Evolutionary conservation across 2,113 vertebrate species (phyloP).

Genomic region (Siniperca chuatsi): DNA sequence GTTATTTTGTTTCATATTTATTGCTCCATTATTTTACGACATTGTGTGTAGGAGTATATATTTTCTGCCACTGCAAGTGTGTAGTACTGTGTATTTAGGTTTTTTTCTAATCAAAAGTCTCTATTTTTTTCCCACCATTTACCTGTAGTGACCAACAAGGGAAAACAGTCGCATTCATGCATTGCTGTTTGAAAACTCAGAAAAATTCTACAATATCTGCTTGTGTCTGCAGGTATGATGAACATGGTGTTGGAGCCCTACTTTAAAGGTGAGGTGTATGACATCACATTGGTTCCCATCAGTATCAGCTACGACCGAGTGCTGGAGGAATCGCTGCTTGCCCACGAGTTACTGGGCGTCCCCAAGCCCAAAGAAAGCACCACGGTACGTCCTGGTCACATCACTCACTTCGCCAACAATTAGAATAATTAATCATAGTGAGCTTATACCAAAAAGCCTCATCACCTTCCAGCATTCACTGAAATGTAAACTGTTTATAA

Average conservation of each 20-base stretch:
- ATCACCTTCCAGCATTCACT: neutral
- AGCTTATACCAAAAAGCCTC: neutral
- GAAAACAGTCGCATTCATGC: neutral
- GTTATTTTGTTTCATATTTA: neutral
- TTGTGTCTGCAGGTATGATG: conserved; percentile 89
- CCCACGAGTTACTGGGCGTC: conserved; percentile 92
- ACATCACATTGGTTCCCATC: conserved; percentile 93
- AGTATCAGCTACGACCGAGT: conserved; percentile 97
- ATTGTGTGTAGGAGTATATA: neutral
- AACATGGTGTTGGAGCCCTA: conserved; percentile 96
- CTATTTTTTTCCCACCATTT: neutral
- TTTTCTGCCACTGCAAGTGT: neutral
- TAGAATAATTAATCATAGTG: no score
- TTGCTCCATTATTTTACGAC: neutral
- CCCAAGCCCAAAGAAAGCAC: conserved; percentile 96
- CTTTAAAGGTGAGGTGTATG: conserved; percentile 95
- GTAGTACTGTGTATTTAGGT: neutral
- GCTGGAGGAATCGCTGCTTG: conserved; percentile 94
- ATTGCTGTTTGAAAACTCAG: neutral
- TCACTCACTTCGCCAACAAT: neutral
- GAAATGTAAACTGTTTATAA: neutral
- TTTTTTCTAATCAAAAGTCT: no score
- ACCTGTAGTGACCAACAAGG: neutral
- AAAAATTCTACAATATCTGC: neutral
- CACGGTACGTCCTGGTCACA: conserved; percentile 76